Evolutionary conservation across 2,888 invertebrate species (phyloP), one percentile per base, ranked within the genome.

Genomic region (Chrysolina haemoptera): DNA sequence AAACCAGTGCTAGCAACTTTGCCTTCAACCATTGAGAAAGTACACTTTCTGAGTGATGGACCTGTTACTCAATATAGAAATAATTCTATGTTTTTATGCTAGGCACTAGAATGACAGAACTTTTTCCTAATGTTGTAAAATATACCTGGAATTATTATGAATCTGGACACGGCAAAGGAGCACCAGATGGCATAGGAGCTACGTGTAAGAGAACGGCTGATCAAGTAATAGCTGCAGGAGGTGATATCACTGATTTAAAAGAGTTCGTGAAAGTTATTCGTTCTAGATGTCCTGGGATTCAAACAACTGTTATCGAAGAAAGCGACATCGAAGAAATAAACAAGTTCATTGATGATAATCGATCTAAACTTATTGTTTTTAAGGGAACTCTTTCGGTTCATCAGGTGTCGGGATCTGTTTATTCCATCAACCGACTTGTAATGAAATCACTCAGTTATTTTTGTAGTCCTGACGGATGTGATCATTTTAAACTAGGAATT

Each of bases 151-250:
- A 84, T 70, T 85, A 77, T 76, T 79, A 79, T 71, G 82, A 83
- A 73, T 76, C 81, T 63, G 84, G 85, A 8, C 84, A 84, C 72
- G 84, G 85, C 1, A 85, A 85, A 70, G 85, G 84, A 22, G 83
- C 84, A 62, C 82, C 85, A 5, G 84, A 85, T 82, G 84, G 84
- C 69, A 76, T 85, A 62, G 84, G 85, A 14, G 85, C 81, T 20
- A 79, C 79, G 8, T 84, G 84, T 72, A 86, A 87, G 71, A 68
- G 84, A 81, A 85, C 82, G 12, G 85, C 85, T 62, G 83, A 86
- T 73, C 63, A 78, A 75, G 73, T 84, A 2, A 79, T 86, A 43
- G 83, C 84, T 73, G 65, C 68, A 66, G 83, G 83, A 80, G 79
- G 77, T 63, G 84, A 85, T 76, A 79, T 85, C 40, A 80, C 81